Conservation (phyloP, 1,140 invertebrate species). For the Dryas iulia region DNA sequence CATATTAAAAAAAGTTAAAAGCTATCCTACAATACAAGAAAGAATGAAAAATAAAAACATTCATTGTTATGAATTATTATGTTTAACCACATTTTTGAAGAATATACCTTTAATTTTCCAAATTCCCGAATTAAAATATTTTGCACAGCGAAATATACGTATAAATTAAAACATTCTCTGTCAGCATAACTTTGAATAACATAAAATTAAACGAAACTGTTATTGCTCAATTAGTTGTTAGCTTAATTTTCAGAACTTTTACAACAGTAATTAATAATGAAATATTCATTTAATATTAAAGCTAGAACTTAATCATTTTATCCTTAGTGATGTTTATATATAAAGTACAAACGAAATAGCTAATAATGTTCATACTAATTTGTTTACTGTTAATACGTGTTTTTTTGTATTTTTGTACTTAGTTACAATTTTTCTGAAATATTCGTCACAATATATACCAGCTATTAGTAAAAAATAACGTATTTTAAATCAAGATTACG, state of each 20-base stretch:
- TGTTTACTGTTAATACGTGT: neutral
- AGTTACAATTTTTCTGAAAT: no score
- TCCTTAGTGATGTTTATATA: neutral
- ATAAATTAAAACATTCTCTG: conserved; percentile 8
- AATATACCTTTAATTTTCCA: neutral
- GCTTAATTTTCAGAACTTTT: conserved; percentile 11
- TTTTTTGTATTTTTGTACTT: no score
- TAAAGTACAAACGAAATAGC: no score
- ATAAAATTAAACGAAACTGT: conserved; percentile 6
- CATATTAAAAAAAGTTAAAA: no score
- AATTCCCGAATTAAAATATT: neutral
- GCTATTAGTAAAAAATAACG: no score
- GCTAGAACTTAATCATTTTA: neutral
- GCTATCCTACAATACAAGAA: no score
- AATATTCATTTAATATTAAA: conserved; percentile 4
- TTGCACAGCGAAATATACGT: neutral
- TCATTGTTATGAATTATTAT: no score
- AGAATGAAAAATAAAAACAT: neutral
- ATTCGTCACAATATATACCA: no score
- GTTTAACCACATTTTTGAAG: neutral
- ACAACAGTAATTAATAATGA: conserved; percentile 14
- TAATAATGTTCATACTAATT: no score
- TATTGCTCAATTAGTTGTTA: conserved; percentile 3
- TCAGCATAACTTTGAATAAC: conserved; percentile 10
- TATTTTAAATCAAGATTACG: no score